Conservation (phyloP, 2,797 vertebrate species). For the Geotrypetes seraphini region DNA sequence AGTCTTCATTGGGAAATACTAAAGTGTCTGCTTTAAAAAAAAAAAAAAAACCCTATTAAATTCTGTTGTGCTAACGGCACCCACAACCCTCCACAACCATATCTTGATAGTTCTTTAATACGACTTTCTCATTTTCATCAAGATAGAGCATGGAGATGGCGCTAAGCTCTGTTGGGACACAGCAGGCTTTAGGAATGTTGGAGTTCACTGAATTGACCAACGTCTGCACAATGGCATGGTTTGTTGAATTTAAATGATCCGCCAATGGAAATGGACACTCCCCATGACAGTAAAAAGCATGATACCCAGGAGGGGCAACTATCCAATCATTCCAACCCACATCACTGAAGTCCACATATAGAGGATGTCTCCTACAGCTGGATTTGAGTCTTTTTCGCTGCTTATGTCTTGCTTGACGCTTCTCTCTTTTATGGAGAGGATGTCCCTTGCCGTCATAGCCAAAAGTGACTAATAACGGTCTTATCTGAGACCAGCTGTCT, state of each 20-base stretch:
- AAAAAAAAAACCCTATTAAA: conserved; percentile 16
- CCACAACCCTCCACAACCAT: conserved; percentile 98
- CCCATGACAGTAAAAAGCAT: conserved; percentile 95
- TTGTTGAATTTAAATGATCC: conserved; percentile 96
- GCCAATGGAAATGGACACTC: conserved; percentile 94
- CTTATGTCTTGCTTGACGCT: conserved; percentile 79
- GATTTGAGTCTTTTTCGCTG: conserved; percentile 82
- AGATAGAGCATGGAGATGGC: conserved; percentile 96
- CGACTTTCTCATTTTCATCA: conserved; percentile 95
- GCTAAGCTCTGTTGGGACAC: conserved; percentile 94
- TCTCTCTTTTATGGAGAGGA: conserved; percentile 83
- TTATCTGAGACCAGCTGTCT: conserved; percentile 82
- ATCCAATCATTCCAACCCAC: conserved; percentile 99
- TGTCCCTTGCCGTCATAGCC: conserved; percentile 87
- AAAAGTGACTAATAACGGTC: conserved; percentile 90
- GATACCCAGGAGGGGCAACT: conserved; percentile 91
- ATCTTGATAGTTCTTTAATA: conserved; percentile 98
- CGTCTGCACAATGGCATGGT: conserved; percentile 96
- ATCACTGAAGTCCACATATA: conserved; percentile 97
- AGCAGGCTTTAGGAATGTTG: conserved; percentile 94
- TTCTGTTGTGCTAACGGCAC: conserved; percentile 76
- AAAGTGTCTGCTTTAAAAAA: conserved; percentile 76
- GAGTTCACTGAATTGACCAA: conserved; percentile 97
- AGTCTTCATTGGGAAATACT: conserved; percentile 94
- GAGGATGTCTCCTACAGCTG: conserved; percentile 85